These are phyloP conservation scores for Allobates femoralis DNA, from an alignment of 2,797 vertebrate species.

Conservation along the genomic window DNA sequence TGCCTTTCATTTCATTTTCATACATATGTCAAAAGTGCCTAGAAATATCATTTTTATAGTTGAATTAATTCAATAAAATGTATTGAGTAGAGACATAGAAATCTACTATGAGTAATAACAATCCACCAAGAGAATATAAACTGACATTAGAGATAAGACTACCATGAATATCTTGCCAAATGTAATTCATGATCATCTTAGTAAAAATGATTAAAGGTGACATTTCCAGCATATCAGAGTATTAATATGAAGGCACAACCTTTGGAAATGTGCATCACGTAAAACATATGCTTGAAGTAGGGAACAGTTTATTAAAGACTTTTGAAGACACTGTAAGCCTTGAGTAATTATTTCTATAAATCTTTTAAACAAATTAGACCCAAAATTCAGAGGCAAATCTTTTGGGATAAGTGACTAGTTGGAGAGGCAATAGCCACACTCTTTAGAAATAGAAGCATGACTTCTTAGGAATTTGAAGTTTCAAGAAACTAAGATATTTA, in stretches of 20 bases:
- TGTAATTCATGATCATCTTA: constrained; percentile 31
- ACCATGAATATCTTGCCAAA: constrained; percentile 10
- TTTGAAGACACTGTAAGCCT: constrained; percentile 21
- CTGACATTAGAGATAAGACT: neutral
- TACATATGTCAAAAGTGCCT: neutral
- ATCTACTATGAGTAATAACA: neutral
- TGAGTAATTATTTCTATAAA: constrained; percentile 40
- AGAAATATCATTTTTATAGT: neutral
- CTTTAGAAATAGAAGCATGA: neutral
- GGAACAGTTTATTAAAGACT: constrained; percentile 39
- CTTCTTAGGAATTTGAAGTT: neutral
- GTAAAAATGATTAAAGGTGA: constrained; percentile 38
- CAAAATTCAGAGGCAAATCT: constrained; percentile 8
- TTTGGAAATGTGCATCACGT: constrained; percentile 47
- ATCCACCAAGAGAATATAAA: neutral
- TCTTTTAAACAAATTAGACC: constrained; percentile 34
- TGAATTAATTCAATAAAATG: neutral
- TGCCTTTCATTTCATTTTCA: neutral
- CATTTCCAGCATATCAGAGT: constrained; percentile 42
- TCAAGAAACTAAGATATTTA: neutral
- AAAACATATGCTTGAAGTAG: constrained; percentile 44
- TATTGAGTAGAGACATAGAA: neutral
- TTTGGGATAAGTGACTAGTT: constrained; percentile 10
- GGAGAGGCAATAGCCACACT: neutral
- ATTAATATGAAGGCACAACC: constrained; percentile 43